phyloP scores from a whole-genome alignment of 2,113 vertebrate species.

The Progne subis region DNA sequence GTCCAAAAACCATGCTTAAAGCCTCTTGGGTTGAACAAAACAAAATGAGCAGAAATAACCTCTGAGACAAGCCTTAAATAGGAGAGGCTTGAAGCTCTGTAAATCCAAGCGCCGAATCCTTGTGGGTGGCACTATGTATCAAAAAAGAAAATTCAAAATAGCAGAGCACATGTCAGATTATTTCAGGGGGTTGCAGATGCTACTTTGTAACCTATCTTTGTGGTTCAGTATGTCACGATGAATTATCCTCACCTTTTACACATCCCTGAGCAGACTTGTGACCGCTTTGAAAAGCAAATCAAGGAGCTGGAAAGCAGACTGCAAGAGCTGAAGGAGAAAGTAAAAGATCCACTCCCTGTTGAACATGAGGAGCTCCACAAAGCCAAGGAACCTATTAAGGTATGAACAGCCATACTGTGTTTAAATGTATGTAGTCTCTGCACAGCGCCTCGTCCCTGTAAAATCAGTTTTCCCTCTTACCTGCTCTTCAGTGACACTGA shows the following conservation, averaged over 20 bases:
- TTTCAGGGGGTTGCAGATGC: neutral
- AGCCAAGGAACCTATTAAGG: slow-evolving; percentile 78
- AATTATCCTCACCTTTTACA: neutral
- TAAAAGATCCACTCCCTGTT: slow-evolving; percentile 79
- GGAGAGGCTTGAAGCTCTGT: neutral
- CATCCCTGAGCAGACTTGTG: slow-evolving; percentile 81
- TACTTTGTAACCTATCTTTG: neutral
- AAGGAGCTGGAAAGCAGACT: slow-evolving; percentile 72
- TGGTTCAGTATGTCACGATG: neutral
- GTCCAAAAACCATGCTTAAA: neutral
- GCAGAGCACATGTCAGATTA: neutral
- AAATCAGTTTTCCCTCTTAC: neutral
- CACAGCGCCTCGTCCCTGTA: neutral
- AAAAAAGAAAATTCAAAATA: neutral
- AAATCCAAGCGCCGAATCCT: neutral
- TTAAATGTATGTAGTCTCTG: neutral
- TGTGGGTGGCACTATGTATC: neutral
- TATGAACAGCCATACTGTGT: slow-evolving; percentile 32
- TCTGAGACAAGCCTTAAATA: neutral
- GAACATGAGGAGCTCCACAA: slow-evolving; percentile 77
- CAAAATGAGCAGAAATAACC: neutral
- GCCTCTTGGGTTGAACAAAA: neutral
- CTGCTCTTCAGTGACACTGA: neutral
- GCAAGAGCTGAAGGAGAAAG: slow-evolving; percentile 72
- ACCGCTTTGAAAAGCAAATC: slow-evolving; percentile 77